Percentiles rank a stretch among this genome's conserved stretches.
These are phyloP conservation scores for Resseliella maxima DNA, from an alignment of 2,888 invertebrate species.

Conservation along the genomic window DNA sequence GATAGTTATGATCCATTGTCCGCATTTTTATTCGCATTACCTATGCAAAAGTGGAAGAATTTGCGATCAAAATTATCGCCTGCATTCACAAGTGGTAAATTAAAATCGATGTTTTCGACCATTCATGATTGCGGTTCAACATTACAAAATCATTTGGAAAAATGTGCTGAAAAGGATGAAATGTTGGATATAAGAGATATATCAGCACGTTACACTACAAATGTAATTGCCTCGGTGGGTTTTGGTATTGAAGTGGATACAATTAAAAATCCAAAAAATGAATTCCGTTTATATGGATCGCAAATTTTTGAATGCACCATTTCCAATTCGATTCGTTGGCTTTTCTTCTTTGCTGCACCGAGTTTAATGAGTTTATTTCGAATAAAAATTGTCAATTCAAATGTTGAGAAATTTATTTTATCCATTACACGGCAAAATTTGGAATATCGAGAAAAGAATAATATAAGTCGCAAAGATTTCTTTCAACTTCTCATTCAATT, in stretches of 20 bases:
- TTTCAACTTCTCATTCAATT: constrained; percentile 64
- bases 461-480: constrained; percentile 63
- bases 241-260: constrained; percentile 64
- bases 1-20: constrained; percentile 71
- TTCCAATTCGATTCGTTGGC: constrained; percentile 58
- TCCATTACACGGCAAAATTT: constrained; percentile 63
- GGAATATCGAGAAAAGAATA: constrained; percentile 62
- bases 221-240: constrained; percentile 64
- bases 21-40: constrained; percentile 71
- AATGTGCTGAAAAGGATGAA: constrained; percentile 63
- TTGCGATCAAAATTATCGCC: constrained; percentile 72
- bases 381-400: constrained; percentile 60
- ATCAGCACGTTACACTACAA: constrained; percentile 63
- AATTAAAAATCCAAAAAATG: constrained; percentile 61
- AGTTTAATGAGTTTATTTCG: constrained; percentile 58
- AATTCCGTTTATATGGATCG: constrained; percentile 60
- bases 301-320: constrained; percentile 60
- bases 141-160: constrained; percentile 67
- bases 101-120: constrained; percentile 72
- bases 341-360: constrained; percentile 73
- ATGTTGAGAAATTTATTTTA: constrained; percentile 63
- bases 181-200: constrained; percentile 66
- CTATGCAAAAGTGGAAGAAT: constrained; percentile 72
- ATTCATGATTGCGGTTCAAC: constrained; percentile 70
- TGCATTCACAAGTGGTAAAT: constrained; percentile 72